Base-by-base conservation (phyloP, 2,888 invertebrate species). In the Scaptomyza polygonia region DNA sequence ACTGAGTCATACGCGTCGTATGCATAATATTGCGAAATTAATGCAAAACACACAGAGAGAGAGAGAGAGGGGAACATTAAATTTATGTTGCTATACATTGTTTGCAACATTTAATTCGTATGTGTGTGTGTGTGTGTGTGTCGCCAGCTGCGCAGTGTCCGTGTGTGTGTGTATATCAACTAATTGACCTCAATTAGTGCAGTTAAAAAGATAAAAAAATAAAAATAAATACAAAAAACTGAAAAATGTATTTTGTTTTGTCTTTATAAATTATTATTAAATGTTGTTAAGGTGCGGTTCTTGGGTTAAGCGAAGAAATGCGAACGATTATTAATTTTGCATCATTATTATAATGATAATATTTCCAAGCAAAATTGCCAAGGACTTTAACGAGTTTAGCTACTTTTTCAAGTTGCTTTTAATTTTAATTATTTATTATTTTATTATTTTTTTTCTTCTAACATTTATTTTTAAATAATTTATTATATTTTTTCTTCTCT, bases 161-260 rank as follows among this genome's bases (percentile, higher is more conserved):
- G 25, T 66, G n/a, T 67, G 43, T 48, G 36, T 70, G 67, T 80
- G 78, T 82, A 75, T 88, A 68, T 86, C 82, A 89, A 77, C 89
- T 89, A 89, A 89, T 89, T 90, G 89, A 89, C 90, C 89, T 88
- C 89, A 89, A 90, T 89, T 90, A 90, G 81, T 77, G 77, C 39
- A 36, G 36, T 29, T 7, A 29, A 29, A 9, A 25, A 25, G 25
- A 25, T 25, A 25, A 25, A 5, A 25, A 62, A 77, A 78, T 75
- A 47, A 47, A 54, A 54, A 64, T 53, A 36, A 49, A 51, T n/a
- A 44, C 21, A 27, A 47, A 49, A 5, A 55, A 65, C 34, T 56
- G 36, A 51, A 43, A 42, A 67, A 56, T 59, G 48, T 61, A n/a
- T n/a, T 74, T 76, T 43, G 53, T 57, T 65, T 39, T n/a, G n/a